phyloP scores from a whole-genome alignment of 2,113 vertebrate species.

The Platanista minor region DNA sequence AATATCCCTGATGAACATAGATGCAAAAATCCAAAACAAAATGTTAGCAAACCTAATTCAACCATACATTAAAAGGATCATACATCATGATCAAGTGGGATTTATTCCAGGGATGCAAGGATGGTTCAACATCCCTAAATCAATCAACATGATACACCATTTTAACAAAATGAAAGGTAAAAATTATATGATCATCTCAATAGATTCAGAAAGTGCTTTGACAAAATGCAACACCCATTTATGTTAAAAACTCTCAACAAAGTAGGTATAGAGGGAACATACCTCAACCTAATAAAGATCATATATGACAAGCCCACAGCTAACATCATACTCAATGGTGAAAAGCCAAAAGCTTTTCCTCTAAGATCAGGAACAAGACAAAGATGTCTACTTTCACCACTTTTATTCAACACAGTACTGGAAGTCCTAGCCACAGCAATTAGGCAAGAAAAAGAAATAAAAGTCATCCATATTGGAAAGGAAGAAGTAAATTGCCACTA shows the following conservation, averaged over 20 bases:
- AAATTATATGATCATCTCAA: neutral
- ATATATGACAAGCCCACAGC: neutral
- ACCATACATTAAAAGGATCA: neutral
- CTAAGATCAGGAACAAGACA: neutral
- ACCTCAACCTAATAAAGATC: neutral
- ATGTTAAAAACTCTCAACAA: neutral
- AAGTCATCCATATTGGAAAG: neutral
- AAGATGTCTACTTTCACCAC: too few relatives aligned
- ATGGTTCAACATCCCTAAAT: neutral
- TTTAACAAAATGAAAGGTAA: neutral
- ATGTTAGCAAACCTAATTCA: neutral
- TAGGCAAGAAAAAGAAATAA: neutral
- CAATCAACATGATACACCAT: neutral
- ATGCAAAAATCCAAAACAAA: neutral
- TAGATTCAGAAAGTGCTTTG: neutral
- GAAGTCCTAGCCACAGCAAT: neutral
- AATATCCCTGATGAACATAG: neutral
- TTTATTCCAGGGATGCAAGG: neutral
- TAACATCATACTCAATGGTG: accelerated
- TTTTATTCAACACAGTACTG: neutral
- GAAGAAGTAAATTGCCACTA: neutral
- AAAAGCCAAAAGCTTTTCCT: neutral
- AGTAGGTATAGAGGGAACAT: neutral
- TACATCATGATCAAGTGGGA: neutral
- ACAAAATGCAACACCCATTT: neutral